A percentile compares a stretch with the other conserved stretches of the same genome.
Evolutionary conservation across 30 jellyfish, hydroid and myxozoan species (phyloP).

Genomic region (Hydra vulgaris): DNA sequence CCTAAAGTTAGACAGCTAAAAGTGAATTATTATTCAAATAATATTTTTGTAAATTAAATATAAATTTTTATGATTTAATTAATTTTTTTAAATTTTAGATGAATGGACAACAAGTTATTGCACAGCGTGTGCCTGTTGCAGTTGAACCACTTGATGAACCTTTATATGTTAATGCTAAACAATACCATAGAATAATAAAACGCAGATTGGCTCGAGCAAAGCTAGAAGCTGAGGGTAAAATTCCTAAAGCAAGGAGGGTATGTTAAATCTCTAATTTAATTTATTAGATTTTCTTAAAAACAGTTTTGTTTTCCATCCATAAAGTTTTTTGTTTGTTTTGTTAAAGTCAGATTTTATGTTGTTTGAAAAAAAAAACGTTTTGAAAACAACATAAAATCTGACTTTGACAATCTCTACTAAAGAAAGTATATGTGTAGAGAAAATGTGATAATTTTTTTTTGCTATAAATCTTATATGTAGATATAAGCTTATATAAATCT

Average conservation of each 20-base stretch:
- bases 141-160: conserved; percentile 98
- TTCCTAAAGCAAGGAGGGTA: conserved; percentile 93
- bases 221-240: conserved; percentile 96
- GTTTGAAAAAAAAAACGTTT: background rate
- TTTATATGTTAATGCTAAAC: conserved; percentile 91
- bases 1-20: too few relatives aligned
- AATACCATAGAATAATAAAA: conserved; percentile 82
- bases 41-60: too few relatives aligned
- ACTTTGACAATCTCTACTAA: too few relatives aligned
- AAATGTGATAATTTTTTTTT: too few relatives aligned
- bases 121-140: conserved; percentile 91
- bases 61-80: too few relatives aligned
- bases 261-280: background rate
- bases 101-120: conserved; percentile 96
- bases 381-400: too few relatives aligned
- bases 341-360: background rate
- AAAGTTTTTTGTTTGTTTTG: background rate
- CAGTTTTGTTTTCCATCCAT: background rate
- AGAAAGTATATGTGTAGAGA: too few relatives aligned
- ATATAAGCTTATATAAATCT: too few relatives aligned
- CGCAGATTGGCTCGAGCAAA: conserved; percentile 95
- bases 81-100: too few relatives aligned
- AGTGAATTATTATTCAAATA: too few relatives aligned
- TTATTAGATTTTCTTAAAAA: background rate
- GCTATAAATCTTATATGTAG: too few relatives aligned